Evolutionary conservation across 1,140 invertebrate genomes (phyloP), one percentile per base, ranked within the genome.

Genomic region (Leptoteleia sp.): DNA sequence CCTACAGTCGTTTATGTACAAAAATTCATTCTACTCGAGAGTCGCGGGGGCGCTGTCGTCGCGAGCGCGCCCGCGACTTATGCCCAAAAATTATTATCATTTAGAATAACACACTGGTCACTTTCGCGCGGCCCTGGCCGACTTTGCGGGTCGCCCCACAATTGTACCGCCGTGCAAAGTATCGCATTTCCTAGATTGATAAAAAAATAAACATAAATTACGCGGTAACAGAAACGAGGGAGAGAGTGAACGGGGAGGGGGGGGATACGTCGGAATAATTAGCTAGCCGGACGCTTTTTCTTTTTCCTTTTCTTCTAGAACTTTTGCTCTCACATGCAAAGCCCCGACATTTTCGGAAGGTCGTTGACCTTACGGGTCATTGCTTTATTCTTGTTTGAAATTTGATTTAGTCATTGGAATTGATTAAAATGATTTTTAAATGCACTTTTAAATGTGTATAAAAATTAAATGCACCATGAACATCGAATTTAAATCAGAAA

Each of bases 11-110:
- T 80, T 79, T 81, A 75, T 79, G 76, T 83, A 83, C 82, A 83
- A 82, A 76, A 81, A 81, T 81, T 83, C 81, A 82, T 82, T 79
- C 79, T 81, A 78, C 71, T 78, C 76, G 79, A 76, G 65, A 75
- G 72, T 78, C 79, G 71, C 67, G 71, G 67, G 67, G 48, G 43
- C 64, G 57, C 75, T 67, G 22, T 73, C 50, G 33, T 54, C 57
- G 61, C 35, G 40, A 65, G 47, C 72, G 59, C 59, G 31, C 70
- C 81, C 83, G 65, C 79, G 81, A 82, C 81, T 79, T 82, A 85
- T 85, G 82, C 83, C 83, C 84, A 85, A 83, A 75, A 78, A 84
- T 85, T 77, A 80, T 80, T 80, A 80, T 80, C 81, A 81, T 82
- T 78, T 81, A 80, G 78, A 80, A 80, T 76, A 76, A 80, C 68